Conservation (phyloP, 1,140 invertebrate genomes). For the Piezodorus guildinii region DNA sequence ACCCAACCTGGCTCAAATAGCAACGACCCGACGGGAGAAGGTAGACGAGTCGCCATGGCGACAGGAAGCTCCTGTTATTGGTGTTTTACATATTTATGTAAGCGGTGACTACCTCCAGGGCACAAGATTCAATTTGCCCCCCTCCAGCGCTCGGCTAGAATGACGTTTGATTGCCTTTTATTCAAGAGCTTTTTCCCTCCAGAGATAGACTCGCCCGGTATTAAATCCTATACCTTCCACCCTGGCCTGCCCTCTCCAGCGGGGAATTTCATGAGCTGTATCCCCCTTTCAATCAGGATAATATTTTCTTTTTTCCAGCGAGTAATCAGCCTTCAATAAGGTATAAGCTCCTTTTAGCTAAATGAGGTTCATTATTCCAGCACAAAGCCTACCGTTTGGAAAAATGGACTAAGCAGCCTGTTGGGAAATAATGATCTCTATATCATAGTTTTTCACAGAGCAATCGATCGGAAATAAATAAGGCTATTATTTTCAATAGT, state of each 20-base stretch:
- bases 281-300: too few species aligned
- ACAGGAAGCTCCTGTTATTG: constrained; percentile 2
- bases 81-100: constrained; percentile 16
- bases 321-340: too few species aligned
- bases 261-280: background rate
- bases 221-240: constrained; percentile 4
- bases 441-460: too few species aligned
- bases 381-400: too few species aligned
- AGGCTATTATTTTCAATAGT: too few species aligned
- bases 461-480: too few species aligned
- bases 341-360: too few species aligned
- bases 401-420: too few species aligned
- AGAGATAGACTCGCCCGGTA: background rate
- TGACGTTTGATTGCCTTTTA: constrained; percentile 15
- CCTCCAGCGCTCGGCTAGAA: background rate
- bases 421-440: too few species aligned
- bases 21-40: background rate
- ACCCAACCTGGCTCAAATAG: background rate
- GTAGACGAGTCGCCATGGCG: background rate
- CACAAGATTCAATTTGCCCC: constrained; percentile 13
- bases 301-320: too few species aligned
- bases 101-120: background rate
- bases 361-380: too few species aligned
- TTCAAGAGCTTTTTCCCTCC: background rate
- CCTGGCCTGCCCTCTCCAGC: background rate